phyloP scores from a whole-genome alignment of 2,797 vertebrate species.

The Notolepis coatsorum region DNA sequence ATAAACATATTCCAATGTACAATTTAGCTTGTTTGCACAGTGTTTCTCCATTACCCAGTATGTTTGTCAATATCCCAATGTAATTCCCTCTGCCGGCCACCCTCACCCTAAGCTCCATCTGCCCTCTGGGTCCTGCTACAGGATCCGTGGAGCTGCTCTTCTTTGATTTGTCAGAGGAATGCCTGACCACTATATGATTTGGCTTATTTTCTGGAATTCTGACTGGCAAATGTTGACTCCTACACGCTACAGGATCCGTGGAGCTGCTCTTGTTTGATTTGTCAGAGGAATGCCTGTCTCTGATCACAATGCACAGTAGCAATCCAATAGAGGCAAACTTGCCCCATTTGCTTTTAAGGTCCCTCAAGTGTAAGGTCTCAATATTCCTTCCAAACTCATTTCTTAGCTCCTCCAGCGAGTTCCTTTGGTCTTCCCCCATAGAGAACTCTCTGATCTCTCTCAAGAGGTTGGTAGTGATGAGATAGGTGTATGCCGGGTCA shows the following conservation, averaged over 20 bases:
- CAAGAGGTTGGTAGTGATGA: conserved; percentile 53
- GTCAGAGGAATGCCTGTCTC: conserved; percentile 23
- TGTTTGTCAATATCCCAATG: no score
- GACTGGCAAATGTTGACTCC: no score
- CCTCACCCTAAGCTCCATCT: conserved; percentile 27
- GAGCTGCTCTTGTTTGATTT: background rate
- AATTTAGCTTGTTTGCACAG: conserved; percentile 9
- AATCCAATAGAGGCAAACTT: conserved; percentile 59
- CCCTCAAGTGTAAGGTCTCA: background rate
- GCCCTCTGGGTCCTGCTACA: background rate
- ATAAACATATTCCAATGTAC: no score
- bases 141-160: no score
- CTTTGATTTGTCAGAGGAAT: no score
- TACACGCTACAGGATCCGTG: no score
- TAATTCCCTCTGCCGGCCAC: conserved; percentile 49
- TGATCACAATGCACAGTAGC: conserved; percentile 59
- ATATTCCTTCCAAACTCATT: conserved; percentile 33
- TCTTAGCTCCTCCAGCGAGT: conserved; percentile 32
- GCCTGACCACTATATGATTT: no score
- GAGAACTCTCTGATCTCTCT: conserved; percentile 60
- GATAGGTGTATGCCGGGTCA: conserved; percentile 60
- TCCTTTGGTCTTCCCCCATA: background rate
- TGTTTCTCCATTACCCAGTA: conserved; percentile 36
- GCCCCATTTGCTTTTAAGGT: conserved; percentile 43
- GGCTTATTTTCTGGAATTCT: no score